Conservation (phyloP, 2,888 invertebrate genomes). For the Lomographa bimaculata region DNA sequence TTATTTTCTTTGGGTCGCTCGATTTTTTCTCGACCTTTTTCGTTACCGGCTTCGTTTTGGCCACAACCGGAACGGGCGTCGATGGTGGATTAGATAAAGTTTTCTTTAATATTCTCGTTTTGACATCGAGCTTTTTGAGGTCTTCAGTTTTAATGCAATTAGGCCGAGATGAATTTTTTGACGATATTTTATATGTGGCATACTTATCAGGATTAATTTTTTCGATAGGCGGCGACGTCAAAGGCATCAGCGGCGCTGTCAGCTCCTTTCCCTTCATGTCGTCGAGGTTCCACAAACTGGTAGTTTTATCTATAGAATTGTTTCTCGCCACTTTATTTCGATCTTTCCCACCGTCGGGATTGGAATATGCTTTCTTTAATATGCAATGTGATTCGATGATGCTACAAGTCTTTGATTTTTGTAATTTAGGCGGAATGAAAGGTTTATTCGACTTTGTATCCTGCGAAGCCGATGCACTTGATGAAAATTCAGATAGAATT, state of each 20-base stretch:
- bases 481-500: slow-evolving; percentile 71
- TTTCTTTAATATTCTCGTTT: slow-evolving; percentile 81
- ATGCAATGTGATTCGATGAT: slow-evolving; percentile 88
- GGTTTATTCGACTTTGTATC: slow-evolving; percentile 48
- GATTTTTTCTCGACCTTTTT: slow-evolving; percentile 73
- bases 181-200: slow-evolving; percentile 78
- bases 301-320: slow-evolving; percentile 80
- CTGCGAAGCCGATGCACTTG: slow-evolving; percentile 46
- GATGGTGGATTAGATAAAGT: slow-evolving; percentile 81
- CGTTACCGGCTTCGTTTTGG: slow-evolving; percentile 67
- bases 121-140: slow-evolving; percentile 77
- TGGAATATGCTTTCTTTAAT: slow-evolving; percentile 83
- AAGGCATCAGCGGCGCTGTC: slow-evolving; percentile 67
- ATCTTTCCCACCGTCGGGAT: slow-evolving; percentile 62
- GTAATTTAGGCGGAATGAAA: slow-evolving; percentile 82
- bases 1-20: slow-evolving; percentile 69
- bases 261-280: slow-evolving; percentile 81
- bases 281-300: slow-evolving; percentile 84
- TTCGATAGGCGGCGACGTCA: slow-evolving; percentile 57
- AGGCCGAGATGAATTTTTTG: slow-evolving; percentile 64
- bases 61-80: slow-evolving; percentile 74
- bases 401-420: slow-evolving; percentile 88
- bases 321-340: slow-evolving; percentile 69
- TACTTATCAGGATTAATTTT: slow-evolving; percentile 77
- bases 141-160: slow-evolving; percentile 73